Base-by-base conservation (phyloP, 1,140 invertebrate species). In the Drosophila ogumai region DNA sequence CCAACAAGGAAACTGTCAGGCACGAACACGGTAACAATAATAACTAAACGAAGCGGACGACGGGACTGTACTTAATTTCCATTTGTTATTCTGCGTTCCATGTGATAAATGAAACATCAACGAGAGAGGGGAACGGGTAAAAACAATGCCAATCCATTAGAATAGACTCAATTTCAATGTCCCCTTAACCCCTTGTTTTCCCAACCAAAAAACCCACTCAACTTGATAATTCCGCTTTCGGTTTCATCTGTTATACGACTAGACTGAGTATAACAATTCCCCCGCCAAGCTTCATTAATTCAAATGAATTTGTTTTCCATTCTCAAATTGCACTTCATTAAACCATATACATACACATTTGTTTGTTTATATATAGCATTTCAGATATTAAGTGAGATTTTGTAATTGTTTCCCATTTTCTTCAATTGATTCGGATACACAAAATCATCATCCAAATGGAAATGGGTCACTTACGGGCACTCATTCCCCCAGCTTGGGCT, bases 1-100 rank as follows among this genome's bases (percentile, higher is more conserved):
- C 82, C 76, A 88, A 88, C 82, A 88, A 76, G 82, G 82, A 87
- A 86, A 88, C 75, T 54, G 71, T 78, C 76, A 82, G 76, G 66
- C 81, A 86, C 73, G 59, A 65, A 63, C 52, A 50, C 56, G 56
- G 19, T 32, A 38, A 36, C 66, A 68, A 68, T 47, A 43, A 57
- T 38, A 72, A 19, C 25, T n/a, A 78, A 60, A 46, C 34, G 47
- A 22, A 52, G 47, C 31, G 54, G 19, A 6, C 22, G 19, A 38
- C 82, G 80, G 43, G 72, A 87, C 84, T 87, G 84, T 87, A 87
- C 84, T 82, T 88, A 47, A 77, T 60, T 76, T 77, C 61, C 32
- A 41, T 71, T 78, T 78, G 52, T 56, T 54, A 36, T 56, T 60
- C 65, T 54, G 32, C 47, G 47, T 55, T 44, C n/a, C 40, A 76